Percentiles rank a stretch among this genome's conserved stretches.
These are phyloP conservation scores for Cydia amplana DNA, from an alignment of 1,140 invertebrate genomes.

Conservation along the genomic window DNA sequence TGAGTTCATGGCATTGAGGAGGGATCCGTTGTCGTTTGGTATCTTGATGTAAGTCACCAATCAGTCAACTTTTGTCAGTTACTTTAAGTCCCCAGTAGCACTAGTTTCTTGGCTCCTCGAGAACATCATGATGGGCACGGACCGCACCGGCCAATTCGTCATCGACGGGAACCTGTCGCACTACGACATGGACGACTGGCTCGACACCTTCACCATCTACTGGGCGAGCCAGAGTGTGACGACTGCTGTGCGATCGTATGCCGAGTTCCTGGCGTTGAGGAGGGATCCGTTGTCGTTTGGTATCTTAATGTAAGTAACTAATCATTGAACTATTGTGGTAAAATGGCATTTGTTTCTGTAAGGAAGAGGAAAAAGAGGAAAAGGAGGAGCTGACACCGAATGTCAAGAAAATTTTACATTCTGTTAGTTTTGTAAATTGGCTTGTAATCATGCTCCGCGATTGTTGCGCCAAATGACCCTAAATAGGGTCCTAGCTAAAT, in stretches of 20 bases:
- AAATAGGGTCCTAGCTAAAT: too few relatives aligned
- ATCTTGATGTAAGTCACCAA: background rate
- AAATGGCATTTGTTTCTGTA: too few relatives aligned
- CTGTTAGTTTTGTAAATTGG: too few relatives aligned
- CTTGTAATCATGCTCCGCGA: too few relatives aligned
- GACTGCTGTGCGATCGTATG: constrained; percentile 15
- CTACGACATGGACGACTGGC: constrained; percentile 29
- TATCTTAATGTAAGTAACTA: background rate
- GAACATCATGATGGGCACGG: background rate
- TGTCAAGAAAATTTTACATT: too few relatives aligned
- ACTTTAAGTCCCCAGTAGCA: constrained; percentile 29
- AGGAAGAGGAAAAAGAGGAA: too few relatives aligned
- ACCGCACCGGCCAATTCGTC: background rate
- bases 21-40: background rate
- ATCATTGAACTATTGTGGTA: too few relatives aligned
- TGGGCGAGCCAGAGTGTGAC: constrained; percentile 2
- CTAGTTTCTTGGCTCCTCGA: constrained; percentile 6
- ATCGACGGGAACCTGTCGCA: background rate
- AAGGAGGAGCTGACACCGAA: too few relatives aligned
- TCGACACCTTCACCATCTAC: constrained; percentile 27
- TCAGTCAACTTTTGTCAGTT: too few relatives aligned
- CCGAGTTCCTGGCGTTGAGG: constrained; percentile 1
- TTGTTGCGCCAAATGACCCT: too few relatives aligned
- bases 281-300: background rate
- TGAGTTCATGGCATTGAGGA: background rate